A percentile compares a stretch with the other conserved stretches of the same genome.
phyloP scores from a whole-genome alignment of 2,113 vertebrate species.

The Naja naja region DNA sequence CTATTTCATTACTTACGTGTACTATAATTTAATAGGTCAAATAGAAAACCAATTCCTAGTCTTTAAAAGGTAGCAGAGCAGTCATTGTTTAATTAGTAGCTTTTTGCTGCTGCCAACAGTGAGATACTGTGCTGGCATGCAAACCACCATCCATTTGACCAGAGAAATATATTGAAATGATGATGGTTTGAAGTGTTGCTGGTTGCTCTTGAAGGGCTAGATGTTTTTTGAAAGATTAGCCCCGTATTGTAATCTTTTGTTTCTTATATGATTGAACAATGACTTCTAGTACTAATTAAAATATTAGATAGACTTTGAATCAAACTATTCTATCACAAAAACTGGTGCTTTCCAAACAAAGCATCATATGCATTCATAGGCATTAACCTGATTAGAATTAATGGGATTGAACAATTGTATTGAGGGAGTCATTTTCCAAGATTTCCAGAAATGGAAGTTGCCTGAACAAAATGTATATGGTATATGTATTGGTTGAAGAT shows the following conservation, averaged over 20 bases:
- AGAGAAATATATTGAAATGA: background rate
- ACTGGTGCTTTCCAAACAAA: slow-evolving; percentile 40
- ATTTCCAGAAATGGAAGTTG: slow-evolving; percentile 8
- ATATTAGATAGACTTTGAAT: slow-evolving; percentile 51
- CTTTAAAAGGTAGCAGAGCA: background rate
- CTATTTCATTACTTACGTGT: slow-evolving; percentile 28
- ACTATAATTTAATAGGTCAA: background rate
- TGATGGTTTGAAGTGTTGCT: slow-evolving; percentile 14
- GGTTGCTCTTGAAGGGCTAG: background rate
- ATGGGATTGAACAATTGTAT: slow-evolving; percentile 29
- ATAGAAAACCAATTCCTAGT: background rate
- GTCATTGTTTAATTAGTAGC: background rate
- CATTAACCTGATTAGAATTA: slow-evolving; percentile 50
- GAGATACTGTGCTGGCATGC: background rate
- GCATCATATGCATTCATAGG: slow-evolving; percentile 30
- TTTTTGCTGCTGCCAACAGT: background rate
- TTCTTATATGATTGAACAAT: background rate
- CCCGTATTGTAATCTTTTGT: background rate
- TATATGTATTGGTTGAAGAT: background rate
- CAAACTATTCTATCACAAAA: slow-evolving; percentile 51
- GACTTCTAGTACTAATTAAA: slow-evolving; percentile 51
- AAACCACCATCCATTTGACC: background rate
- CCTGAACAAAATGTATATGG: background rate
- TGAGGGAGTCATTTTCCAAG: slow-evolving; percentile 41
- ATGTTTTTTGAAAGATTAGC: slow-evolving; percentile 17